phyloP scores from a whole-genome alignment of 2,797 vertebrate species.

The Hyperoplus immaculatus region DNA sequence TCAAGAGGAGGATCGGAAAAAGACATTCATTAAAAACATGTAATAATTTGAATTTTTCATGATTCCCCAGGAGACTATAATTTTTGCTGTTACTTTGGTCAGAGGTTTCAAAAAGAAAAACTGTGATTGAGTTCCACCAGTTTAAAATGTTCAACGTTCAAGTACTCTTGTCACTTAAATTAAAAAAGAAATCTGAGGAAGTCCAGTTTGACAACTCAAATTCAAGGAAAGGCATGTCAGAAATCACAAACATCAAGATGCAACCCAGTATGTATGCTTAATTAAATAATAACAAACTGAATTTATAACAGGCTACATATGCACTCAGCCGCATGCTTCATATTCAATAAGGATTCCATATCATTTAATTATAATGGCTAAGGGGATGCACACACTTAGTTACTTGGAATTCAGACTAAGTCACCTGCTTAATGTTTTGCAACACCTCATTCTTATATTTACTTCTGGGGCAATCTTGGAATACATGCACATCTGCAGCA shows the following conservation, averaged over 20 bases:
- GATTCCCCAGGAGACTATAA: too few relatives aligned
- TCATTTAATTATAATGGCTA: background rate
- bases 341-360: background rate
- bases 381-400: constrained; percentile 3
- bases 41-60: too few relatives aligned
- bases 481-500: constrained; percentile 69
- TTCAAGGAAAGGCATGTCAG: constrained; percentile 30
- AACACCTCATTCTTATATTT: constrained; percentile 35
- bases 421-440: constrained; percentile 10
- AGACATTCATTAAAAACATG: background rate
- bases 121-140: too few relatives aligned
- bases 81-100: too few relatives aligned
- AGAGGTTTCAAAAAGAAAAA: too few relatives aligned
- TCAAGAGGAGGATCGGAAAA: background rate
- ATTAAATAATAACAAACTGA: constrained; percentile 14
- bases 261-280: constrained; percentile 16
- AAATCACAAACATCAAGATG: constrained; percentile 24
- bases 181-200: too few relatives aligned
- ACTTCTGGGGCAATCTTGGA: constrained; percentile 49
- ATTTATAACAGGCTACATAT: background rate
- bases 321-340: constrained; percentile 2
- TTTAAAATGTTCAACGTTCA: too few relatives aligned
- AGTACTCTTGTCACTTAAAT: too few relatives aligned
- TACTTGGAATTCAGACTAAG: background rate
- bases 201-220: constrained; percentile 38